These are phyloP conservation scores for Toxotes jaculatrix DNA, from an alignment of 2,113 vertebrate genomes.

Conservation along the genomic window DNA sequence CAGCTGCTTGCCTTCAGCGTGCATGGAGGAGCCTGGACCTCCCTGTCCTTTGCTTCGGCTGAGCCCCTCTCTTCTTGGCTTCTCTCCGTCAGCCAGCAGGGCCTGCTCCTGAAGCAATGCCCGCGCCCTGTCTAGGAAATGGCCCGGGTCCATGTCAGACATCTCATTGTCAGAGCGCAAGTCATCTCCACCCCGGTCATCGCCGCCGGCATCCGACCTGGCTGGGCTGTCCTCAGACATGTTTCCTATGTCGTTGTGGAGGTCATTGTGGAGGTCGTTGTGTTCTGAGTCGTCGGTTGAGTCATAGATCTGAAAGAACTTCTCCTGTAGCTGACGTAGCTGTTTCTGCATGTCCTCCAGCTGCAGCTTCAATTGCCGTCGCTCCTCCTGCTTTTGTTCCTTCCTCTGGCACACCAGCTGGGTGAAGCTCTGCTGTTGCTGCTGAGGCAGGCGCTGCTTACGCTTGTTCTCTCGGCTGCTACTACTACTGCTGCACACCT, in stretches of 20 bases:
- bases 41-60: conserved; percentile 89
- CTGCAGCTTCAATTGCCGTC: conserved; percentile 98
- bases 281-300: conserved; percentile 98
- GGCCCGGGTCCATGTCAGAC: conserved; percentile 93
- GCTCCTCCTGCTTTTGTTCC: conserved; percentile 97
- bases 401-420: conserved; percentile 97
- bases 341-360: conserved; percentile 99
- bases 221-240: conserved; percentile 95
- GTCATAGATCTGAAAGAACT: conserved; percentile 99
- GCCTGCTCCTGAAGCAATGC: conserved; percentile 93
- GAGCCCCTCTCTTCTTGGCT: conserved; percentile 89
- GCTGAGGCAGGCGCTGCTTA: conserved; percentile 98
- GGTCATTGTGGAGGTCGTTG: conserved; percentile 87
- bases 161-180: conserved; percentile 92
- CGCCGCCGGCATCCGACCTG: conserved; percentile 87
- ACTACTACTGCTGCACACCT: conserved; percentile 86
- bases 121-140: conserved; percentile 92
- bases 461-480: conserved; percentile 98
- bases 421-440: conserved; percentile 98
- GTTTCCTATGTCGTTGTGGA: conserved; percentile 90
- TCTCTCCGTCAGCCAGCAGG: conserved; percentile 85
- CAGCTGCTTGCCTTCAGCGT: conserved; percentile 95
- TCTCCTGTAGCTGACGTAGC: conserved; percentile 99
- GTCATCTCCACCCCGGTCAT: conserved; percentile 81
- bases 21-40: conserved; percentile 86